Percentiles rank a stretch among this genome's conserved stretches.
Evolutionary conservation across 2,113 vertebrate species (phyloP).

Genomic region (Gobio gobio): DNA sequence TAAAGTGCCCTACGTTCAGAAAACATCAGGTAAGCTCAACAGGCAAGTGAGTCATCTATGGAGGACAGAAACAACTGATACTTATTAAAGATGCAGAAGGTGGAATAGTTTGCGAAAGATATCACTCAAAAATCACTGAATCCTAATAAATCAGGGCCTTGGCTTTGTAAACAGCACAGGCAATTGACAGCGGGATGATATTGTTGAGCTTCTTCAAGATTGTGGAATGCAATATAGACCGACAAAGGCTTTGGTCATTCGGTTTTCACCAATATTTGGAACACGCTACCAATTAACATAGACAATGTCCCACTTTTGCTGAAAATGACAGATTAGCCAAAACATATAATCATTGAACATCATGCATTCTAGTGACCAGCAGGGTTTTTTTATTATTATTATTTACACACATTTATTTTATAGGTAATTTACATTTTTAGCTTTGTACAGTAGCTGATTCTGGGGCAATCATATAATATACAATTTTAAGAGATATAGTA

Average conservation of each 20-base stretch:
- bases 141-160: neutral
- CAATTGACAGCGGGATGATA: too few species aligned
- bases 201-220: neutral
- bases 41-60: neutral
- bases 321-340: neutral
- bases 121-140: neutral
- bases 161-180: neutral
- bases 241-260: too few species aligned
- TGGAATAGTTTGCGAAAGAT: neutral
- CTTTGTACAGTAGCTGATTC: neutral
- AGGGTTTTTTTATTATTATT: too few species aligned
- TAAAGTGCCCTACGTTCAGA: neutral
- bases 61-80: neutral
- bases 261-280: too few species aligned
- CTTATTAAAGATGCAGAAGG: neutral
- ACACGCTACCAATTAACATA: too few species aligned
- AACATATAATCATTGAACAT: neutral
- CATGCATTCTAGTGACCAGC: neutral
- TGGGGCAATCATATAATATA: neutral
- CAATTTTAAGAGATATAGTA: neutral
- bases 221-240: neutral
- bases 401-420: too few species aligned
- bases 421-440: neutral
- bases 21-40: constrained; percentile 18
- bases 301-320: too few species aligned